These are phyloP conservation scores for Cephalopholis sonnerati DNA, from an alignment of 2,113 vertebrate genomes.

Conservation along the genomic window DNA sequence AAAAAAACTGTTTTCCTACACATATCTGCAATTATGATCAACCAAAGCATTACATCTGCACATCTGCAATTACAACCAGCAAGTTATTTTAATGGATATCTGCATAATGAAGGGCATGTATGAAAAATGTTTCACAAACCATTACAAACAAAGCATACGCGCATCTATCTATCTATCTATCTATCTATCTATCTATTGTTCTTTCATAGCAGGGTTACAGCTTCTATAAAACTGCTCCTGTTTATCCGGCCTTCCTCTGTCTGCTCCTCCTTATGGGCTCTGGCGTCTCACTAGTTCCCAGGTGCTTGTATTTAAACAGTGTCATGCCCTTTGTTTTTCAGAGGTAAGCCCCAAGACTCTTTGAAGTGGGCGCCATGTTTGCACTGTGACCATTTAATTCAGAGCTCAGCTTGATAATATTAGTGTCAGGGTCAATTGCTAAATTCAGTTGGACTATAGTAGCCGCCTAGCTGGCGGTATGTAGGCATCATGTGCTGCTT, in stretches of 20 bases:
- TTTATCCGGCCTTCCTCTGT: conserved; percentile 45
- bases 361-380: conserved; percentile 77
- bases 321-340: conserved; percentile 71
- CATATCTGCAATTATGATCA: background rate
- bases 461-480: conserved; percentile 59
- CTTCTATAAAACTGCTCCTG: conserved; percentile 59
- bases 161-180: too few species aligned
- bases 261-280: conserved; percentile 36
- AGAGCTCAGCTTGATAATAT: conserved; percentile 73
- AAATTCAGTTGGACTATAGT: conserved; percentile 61
- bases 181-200: too few species aligned
- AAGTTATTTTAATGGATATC: background rate
- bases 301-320: conserved; percentile 67
- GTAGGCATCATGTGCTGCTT: conserved; percentile 77
- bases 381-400: conserved; percentile 68
- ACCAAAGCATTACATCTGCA: background rate
- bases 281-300: conserved; percentile 47
- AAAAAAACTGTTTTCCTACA: background rate
- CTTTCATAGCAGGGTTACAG: conserved; percentile 17
- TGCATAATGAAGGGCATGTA: too few species aligned
- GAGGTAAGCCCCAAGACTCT: conserved; percentile 60
- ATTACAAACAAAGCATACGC: too few species aligned
- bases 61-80: background rate
- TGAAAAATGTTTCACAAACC: too few species aligned
- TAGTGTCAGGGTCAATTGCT: conserved; percentile 80